These are phyloP conservation scores for Pangasius macronema DNA, from an alignment of 2,797 vertebrate genomes.

Conservation along the genomic window DNA sequence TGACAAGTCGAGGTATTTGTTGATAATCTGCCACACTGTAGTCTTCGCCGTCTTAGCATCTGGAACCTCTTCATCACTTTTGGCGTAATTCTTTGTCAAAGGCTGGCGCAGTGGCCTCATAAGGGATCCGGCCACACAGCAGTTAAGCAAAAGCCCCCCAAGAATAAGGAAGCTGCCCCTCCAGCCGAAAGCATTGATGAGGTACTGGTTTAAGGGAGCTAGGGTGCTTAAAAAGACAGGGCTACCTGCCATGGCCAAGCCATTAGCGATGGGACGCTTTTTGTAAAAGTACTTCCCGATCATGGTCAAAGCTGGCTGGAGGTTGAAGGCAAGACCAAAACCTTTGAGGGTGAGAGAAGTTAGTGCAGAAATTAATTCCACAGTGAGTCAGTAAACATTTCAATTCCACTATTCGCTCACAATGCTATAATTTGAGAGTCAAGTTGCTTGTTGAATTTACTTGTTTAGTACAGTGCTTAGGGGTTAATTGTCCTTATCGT, in stretches of 20 bases:
- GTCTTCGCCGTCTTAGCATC: slow-evolving; percentile 66
- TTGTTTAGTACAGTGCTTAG: not conserved
- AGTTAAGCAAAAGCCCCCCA: slow-evolving; percentile 88
- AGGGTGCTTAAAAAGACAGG: slow-evolving; percentile 94
- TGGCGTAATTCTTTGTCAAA: slow-evolving; percentile 69
- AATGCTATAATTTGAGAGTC: not conserved
- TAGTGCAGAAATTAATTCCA: not conserved
- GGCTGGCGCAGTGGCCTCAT: slow-evolving; percentile 86
- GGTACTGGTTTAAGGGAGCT: slow-evolving; percentile 94
- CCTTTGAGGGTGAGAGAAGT: slow-evolving; percentile 70
- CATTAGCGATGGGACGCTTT: slow-evolving; percentile 92
- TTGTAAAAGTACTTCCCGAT: slow-evolving; percentile 93
- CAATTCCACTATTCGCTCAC: not conserved
- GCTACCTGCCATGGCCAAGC: slow-evolving; percentile 95
- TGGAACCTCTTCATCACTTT: slow-evolving; percentile 54
- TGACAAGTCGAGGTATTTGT: slow-evolving; percentile 87
- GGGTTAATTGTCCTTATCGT: not conserved
- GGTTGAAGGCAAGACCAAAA: slow-evolving; percentile 93
- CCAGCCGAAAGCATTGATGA: slow-evolving; percentile 92
- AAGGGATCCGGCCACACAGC: slow-evolving; percentile 90
- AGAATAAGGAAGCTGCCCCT: slow-evolving; percentile 95
- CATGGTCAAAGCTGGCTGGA: slow-evolving; percentile 95
- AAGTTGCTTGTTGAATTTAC: not conserved
- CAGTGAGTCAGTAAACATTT: not conserved
- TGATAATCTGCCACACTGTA: slow-evolving; percentile 72